A percentile compares a stretch with the other conserved stretches of the same genome.
These are phyloP conservation scores for Drosophila leontia DNA, from an alignment of 1,140 invertebrate species.

Conservation along the genomic window DNA sequence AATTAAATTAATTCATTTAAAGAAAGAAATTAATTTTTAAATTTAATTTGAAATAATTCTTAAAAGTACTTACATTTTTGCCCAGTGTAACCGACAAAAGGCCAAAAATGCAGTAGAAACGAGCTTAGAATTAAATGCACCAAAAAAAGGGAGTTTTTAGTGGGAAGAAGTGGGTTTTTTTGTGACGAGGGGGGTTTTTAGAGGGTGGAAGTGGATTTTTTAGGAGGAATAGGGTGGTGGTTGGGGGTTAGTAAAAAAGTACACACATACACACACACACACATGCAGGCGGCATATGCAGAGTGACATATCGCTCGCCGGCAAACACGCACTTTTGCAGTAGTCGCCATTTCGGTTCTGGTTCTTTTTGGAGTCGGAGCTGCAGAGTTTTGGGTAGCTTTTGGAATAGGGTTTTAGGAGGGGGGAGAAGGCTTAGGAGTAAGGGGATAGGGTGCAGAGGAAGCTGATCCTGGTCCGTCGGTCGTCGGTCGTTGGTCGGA, in stretches of 20 bases:
- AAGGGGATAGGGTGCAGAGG: neutral
- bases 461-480: constrained; percentile 19
- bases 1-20: no score
- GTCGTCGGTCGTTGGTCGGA: constrained; percentile 55
- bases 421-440: neutral
- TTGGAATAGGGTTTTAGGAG: neutral
- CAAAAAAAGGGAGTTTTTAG: constrained; percentile 2
- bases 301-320: constrained; percentile 62
- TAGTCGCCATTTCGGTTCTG: constrained; percentile 47
- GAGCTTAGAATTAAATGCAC: constrained; percentile 48
- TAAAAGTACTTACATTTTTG: neutral
- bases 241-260: neutral
- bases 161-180: neutral
- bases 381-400: neutral
- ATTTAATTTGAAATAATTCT: neutral
- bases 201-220: neutral
- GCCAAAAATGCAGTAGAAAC: constrained; percentile 48
- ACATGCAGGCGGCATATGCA: constrained; percentile 25
- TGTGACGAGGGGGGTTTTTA: no score
- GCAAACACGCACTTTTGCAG: constrained; percentile 79
- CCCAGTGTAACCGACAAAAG: constrained; percentile 34
- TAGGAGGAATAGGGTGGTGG: neutral
- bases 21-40: neutral
- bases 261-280: constrained; percentile 7
- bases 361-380: neutral